Evolutionary conservation across 2,888 invertebrate species (phyloP), one percentile per base, ranked within the genome.

Genomic region (Coenonympha glycerion): DNA sequence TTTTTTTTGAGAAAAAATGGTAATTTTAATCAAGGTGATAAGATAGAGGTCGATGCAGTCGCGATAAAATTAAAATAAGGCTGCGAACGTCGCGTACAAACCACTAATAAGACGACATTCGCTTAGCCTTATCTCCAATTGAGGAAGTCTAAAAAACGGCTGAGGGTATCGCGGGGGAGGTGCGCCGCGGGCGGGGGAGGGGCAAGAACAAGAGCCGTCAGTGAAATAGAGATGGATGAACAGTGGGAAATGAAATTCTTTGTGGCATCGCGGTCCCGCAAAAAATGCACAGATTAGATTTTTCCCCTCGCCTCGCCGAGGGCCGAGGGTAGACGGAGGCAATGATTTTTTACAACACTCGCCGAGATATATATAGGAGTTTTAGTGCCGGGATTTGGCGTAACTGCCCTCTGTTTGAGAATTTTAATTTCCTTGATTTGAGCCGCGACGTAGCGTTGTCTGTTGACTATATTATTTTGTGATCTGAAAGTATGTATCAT

Each of bases 221-320:
- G 78, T 86, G 86, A 84, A 87, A 87, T 86, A 86, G 87, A 87
- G 87, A 88, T 86, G 87, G 87, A 88, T 88, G 87, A 87, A 88
- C 87, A 87, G 86, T 86, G 85, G 87, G 87, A 88, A 88, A 88
- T 88, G 87, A 88, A 88, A 88, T 88, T 88, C 87, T 87, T 88
- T 87, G 88, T 87, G 88, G 87, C 84, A 83, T 86, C 85, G 86
- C 86, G 86, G 85, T 84, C 87, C 81, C 87, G 87, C 87, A 88
- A 88, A 88, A 88, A 88, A 88, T 87, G 86, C 86, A 84, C 85
- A 87, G 87, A 88, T 88, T 88, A 88, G 88, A 88, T 87, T 87
- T 73, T 87, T 85, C 87, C 85, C 85, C 80, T 84, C 79, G 75
- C 80, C 73, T 84, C 79, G 75, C 80, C 73, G 79, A 79, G 83